Evolutionary conservation across 2,797 vertebrate genomes (phyloP), one percentile per base, ranked within the genome.

Genomic region (Zenarchopterus dispar): DNA sequence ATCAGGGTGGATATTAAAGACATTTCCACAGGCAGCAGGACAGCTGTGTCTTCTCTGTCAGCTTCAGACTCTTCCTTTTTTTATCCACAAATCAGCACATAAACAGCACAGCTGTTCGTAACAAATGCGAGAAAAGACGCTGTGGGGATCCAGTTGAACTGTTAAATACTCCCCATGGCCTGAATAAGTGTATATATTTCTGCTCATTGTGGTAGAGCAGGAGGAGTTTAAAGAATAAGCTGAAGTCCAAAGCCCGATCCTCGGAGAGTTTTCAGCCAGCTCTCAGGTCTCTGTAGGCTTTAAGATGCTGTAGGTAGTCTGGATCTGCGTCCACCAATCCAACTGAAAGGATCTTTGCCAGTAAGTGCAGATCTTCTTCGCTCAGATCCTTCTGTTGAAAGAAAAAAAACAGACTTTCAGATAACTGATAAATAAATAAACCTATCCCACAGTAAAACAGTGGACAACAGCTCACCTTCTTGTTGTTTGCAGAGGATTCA

Each of bases 321-420:
- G 93, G 92, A 78, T 94, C 93, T 3, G 92, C 93, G n/a, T 94
- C 93, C 64, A 94, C 93, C 75, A 94, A 65, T 47, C 93, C 93
- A 23, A 82, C 66, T 0, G 92, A 90, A 21, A 94, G 84, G 72
- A 94, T 91, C 79, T 44, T 90, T 50, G 86, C 88, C 72, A 94
- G 51, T 21, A 94, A 66, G 43, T 92, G 73, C 19, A 93, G 44
- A 16, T 94, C 93, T 44, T 90, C 72, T 16, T 92, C 86, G 50
- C 64, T 92, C 58, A 93, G 70, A 43, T 90, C 89, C 47, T 83
- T 91, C 91, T 93, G 86, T 51, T 46, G 22, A 6, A 6, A 19
- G n/a, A 10, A 70, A 52, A 8, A 60, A 36, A 59, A 13, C 0
- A 36, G 15, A 1, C 23, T 1, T 3, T 57, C 5, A 62, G 16